Base-by-base conservation (phyloP, 2,888 invertebrate species). In the Rutpela maculata region DNA sequence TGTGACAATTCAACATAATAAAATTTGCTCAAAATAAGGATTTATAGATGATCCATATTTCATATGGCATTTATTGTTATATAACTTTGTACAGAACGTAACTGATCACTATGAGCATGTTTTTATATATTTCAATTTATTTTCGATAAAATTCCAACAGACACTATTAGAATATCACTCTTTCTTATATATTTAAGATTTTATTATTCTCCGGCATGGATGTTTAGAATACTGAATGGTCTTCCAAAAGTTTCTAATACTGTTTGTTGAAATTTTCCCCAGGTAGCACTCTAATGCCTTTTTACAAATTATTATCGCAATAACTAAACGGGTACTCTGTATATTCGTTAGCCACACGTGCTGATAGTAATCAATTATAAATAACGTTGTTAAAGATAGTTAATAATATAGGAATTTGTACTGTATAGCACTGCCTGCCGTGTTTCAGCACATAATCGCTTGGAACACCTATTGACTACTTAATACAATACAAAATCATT, bases 371-470 rank as follows among this genome's bases (percentile, higher is more conserved):
- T 85, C 85, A 84, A 56, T 65, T 80, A 84, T 84, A 77, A 80
- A 84, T 82, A 79, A 84, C 75, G 81, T 85, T 86, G 84, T 86
- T 86, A 85, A 81, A 78, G 77, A 76, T 79, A 69, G 57, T 69
- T 69, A 81, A 74, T 50, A 50, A 5, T 79, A 82, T 84, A 85
- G 83, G 83, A 82, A 85, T 86, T 85, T 88, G 86, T 89, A 90
- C 89, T 88, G 90, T 90, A 90, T 90, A 90, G 90, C 90, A 90
- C 90, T 90, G 90, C 90, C 90, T 89, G 87, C 85, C 85, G 89
- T 89, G 89, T 90, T 90, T 90, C 89, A 89, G 88, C 89, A 89
- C 89, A 88, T 88, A 89, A 89, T 87, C 87, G 89, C 89, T 90
- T 89, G 89, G 88, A 89, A 89, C 89, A 90, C 89, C 86, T 88